These are phyloP conservation scores for Trichomycterus rosablanca DNA, from an alignment of 2,113 vertebrate genomes.

Conservation along the genomic window DNA sequence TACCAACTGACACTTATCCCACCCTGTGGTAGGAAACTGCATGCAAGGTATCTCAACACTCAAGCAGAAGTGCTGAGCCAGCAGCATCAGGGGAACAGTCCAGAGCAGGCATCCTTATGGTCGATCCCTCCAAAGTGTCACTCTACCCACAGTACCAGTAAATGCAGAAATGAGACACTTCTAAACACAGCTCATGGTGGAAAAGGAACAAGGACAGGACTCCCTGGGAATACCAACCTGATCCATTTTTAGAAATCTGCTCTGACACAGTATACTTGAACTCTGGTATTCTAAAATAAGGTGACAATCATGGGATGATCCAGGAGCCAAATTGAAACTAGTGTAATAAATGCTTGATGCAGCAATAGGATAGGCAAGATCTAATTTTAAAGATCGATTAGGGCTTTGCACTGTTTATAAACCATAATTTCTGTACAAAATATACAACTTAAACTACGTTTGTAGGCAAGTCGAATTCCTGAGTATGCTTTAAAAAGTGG, in stretches of 20 bases:
- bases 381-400: slow-evolving; percentile 41
- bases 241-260: slow-evolving; percentile 66
- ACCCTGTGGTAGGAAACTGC: slow-evolving; percentile 43
- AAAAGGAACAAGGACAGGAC: slow-evolving; percentile 46
- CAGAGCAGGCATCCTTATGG: slow-evolving; percentile 46
- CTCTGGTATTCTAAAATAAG: slow-evolving; percentile 69
- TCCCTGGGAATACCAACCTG: slow-evolving; percentile 50
- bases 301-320: slow-evolving; percentile 70
- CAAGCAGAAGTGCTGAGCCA: slow-evolving; percentile 49
- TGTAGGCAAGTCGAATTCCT: no score
- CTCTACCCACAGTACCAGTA: slow-evolving; percentile 53
- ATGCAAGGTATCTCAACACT: slow-evolving; percentile 59
- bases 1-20: slow-evolving; percentile 12
- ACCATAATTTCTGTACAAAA: not conserved
- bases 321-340: slow-evolving; percentile 57
- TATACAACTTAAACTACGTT: not conserved
- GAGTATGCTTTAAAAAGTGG: not conserved
- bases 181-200: slow-evolving; percentile 49
- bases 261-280: slow-evolving; percentile 65
- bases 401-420: slow-evolving; percentile 17
- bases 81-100: slow-evolving; percentile 47
- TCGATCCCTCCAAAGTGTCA: slow-evolving; percentile 62
- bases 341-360: slow-evolving; percentile 61
- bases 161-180: slow-evolving; percentile 23
- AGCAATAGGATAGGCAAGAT: slow-evolving; percentile 41